Base-by-base conservation (phyloP, 2,113 vertebrate genomes). In the Plecotus auritus region DNA sequence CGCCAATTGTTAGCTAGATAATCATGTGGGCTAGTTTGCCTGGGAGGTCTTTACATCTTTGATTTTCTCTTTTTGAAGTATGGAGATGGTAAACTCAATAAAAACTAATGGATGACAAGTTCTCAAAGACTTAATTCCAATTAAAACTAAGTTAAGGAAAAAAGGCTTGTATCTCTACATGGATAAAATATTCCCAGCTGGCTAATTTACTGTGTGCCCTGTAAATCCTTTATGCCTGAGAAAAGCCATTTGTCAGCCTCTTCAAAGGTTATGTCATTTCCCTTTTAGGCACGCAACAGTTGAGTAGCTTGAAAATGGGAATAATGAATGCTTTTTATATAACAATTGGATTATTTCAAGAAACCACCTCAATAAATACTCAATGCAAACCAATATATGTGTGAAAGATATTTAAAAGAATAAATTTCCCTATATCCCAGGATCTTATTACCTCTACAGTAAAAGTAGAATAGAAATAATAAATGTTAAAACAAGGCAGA, bases 241-340 rank as follows among this genome's bases (percentile, higher is more conserved):
- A 66, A 91, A 87, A 89, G 13, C 7, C 32, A 59, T 91, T 70
- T n/a, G 1, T 76, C 88, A 92, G 91, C 26, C 14, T 80, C 49
- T 51, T 96, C 88, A 95, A 90, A 97, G 77, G 20, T 35, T 86
- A 61, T 91, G 28, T 72, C 51, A 84, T 90, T 76, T 92, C 85
- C 54, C 74, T 91, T 94, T 84, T 42, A 84, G 45, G 66, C 64
- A 70, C 74, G 9, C 18, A 85, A 73, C 40, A 69, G 40, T 51
- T 82, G 89, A 95, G 32, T 32, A 92, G 70, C 42, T 90, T 88
- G 81, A 70, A 95, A 93, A 74, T 94, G 32, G 85, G 45, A 67
- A 86, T 91, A 82, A 93, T 70, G 45, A 92, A 80, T 87, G 45
- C 8, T 37, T 95, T 90, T 92, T 40, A 35, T 16, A 18, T 70